phyloP scores from a whole-genome alignment of 2,888 invertebrate genomes.

The Troides oblongomaculatus region DNA sequence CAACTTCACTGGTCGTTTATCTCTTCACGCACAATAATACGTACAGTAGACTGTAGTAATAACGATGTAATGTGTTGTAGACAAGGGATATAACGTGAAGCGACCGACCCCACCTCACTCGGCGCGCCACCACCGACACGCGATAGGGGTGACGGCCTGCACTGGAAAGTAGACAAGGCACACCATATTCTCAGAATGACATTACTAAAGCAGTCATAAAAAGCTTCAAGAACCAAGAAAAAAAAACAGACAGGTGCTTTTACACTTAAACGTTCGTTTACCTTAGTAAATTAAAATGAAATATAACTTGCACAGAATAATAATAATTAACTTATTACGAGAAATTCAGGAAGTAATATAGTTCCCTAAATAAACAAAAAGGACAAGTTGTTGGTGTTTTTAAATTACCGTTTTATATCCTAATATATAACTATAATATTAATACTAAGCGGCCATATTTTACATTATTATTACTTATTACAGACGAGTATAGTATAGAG shows the following conservation, averaged over 20 bases:
- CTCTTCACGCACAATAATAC: constrained; percentile 31
- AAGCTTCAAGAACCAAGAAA: background rate
- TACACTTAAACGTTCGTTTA: background rate
- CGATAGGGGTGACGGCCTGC: constrained; percentile 48
- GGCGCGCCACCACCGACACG: constrained; percentile 39
- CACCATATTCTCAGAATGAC: constrained; percentile 6
- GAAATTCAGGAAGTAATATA: background rate
- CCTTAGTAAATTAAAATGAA: background rate
- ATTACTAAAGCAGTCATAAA: constrained; percentile 5
- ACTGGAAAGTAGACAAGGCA: constrained; percentile 42
- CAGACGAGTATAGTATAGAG: constrained; percentile 46
- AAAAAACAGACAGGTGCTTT: constrained; percentile 4
- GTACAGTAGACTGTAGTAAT: constrained; percentile 46
- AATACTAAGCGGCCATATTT: constrained; percentile 37
- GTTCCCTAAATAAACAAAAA: too few species aligned
- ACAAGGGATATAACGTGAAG: constrained; percentile 53
- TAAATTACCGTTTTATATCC: too few species aligned
- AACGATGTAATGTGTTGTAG: constrained; percentile 61
- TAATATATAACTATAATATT: background rate
- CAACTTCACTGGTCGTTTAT: constrained; percentile 25
- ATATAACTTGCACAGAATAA: background rate
- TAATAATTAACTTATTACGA: background rate
- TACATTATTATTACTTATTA: constrained; percentile 63
- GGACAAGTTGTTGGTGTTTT: too few species aligned
- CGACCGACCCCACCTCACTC: constrained; percentile 45